Conservation (phyloP, 1,140 invertebrate genomes). For the Drosophila saltans region DNA sequence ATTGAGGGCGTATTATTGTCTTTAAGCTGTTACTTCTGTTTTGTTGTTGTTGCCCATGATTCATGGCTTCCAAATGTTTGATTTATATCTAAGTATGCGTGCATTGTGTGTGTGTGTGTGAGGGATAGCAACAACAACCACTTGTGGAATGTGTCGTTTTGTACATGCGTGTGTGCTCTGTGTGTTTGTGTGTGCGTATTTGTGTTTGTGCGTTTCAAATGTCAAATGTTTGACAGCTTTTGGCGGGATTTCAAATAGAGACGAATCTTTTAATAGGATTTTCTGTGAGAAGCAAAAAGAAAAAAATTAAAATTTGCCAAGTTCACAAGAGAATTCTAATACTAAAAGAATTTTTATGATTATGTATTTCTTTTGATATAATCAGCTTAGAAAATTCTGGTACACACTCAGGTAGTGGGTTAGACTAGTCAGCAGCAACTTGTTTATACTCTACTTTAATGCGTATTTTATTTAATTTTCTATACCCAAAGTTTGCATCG, state of each 20-base stretch:
- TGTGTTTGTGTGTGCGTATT: background rate
- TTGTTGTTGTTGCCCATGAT: constrained; percentile 46
- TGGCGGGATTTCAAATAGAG: constrained; percentile 49
- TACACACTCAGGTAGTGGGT: background rate
- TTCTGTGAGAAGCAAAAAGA: background rate
- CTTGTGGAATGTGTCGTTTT: constrained; percentile 61
- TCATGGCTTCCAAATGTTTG: constrained; percentile 50
- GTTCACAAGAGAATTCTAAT: too few species aligned
- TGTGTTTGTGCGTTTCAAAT: constrained; percentile 42
- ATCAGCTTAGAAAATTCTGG: background rate
- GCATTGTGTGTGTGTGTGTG: constrained; percentile 12
- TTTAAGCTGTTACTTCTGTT: constrained; percentile 10
- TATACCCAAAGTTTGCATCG: too few species aligned
- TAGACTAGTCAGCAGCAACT: too few species aligned
- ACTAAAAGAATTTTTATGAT: background rate
- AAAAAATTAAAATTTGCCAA: background rate
- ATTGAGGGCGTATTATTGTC: constrained; percentile 44
- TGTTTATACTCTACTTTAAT: background rate
- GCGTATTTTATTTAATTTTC: too few species aligned
- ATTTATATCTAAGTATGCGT: constrained; percentile 31
- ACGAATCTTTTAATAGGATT: constrained; percentile 1
- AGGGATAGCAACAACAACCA: constrained; percentile 37
- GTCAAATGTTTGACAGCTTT: constrained; percentile 67
- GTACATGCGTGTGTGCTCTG: background rate
- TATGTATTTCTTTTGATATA: constrained; percentile 3